Conservation (phyloP, 2,113 vertebrate species). For the Machaerirhynchus nigripectus region DNA sequence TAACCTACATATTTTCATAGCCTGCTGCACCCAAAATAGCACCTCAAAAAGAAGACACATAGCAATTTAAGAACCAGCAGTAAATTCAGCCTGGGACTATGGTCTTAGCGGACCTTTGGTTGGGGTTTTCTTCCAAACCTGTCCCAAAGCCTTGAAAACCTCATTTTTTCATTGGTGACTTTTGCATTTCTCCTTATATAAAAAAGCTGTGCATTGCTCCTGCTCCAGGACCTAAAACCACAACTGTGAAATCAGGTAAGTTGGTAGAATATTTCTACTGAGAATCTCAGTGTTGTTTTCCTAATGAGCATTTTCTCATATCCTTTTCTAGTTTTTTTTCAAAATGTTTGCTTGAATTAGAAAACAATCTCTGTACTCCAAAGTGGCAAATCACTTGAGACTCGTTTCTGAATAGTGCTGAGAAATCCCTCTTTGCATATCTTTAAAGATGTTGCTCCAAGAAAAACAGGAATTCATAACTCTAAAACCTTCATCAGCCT, state of each 20-base stretch:
- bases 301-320: constrained; percentile 5
- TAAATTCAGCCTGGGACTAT: background rate
- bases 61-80: background rate
- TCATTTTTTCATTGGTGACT: background rate
- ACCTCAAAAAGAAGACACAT: background rate
- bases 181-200: background rate
- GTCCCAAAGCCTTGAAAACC: background rate
- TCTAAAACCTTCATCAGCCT: constrained; percentile 8
- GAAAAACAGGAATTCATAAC: constrained; percentile 12
- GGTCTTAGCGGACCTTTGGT: background rate
- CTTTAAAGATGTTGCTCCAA: constrained; percentile 39
- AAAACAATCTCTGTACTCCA: constrained; percentile 3
- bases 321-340: background rate
- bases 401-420: background rate
- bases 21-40: background rate
- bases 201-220: background rate
- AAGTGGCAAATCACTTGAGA: constrained; percentile 38
- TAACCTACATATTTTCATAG: background rate
- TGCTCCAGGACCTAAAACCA: background rate
- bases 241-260: background rate
- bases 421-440: constrained; percentile 41
- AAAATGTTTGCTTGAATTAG: constrained; percentile 30
- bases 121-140: background rate
- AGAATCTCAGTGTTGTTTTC: background rate
- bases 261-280: background rate